Conservation (phyloP, 2,113 vertebrate genomes). For the Scortum barcoo region DNA sequence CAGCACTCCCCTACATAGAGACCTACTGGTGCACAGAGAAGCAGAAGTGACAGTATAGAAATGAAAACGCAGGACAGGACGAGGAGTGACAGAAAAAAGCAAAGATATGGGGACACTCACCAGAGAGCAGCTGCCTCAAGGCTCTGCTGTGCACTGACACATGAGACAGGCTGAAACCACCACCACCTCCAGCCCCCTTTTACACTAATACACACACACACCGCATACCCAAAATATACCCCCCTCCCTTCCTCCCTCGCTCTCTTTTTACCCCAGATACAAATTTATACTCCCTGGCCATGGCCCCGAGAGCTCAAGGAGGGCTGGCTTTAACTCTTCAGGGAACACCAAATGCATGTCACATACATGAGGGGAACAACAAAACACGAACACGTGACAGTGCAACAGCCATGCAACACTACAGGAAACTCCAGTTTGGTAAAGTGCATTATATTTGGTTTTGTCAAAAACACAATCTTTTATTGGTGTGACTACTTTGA, state of each 20-base stretch:
- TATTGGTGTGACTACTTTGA: not conserved
- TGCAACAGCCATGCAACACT: not conserved
- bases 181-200: constrained; percentile 32
- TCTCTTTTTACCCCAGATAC: constrained; percentile 69
- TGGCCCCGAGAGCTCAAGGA: constrained; percentile 11
- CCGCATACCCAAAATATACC: constrained; percentile 74
- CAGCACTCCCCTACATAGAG: constrained; percentile 24
- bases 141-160: constrained; percentile 72
- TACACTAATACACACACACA: constrained; percentile 14
- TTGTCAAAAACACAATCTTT: not conserved
- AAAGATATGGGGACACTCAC: constrained; percentile 75
- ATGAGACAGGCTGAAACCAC: constrained; percentile 64
- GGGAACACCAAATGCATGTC: not conserved
- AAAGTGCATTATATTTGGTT: not conserved
- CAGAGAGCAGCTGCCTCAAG: constrained; percentile 78
- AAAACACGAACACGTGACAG: not conserved
- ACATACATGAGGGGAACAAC: not conserved
- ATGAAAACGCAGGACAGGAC: constrained; percentile 27
- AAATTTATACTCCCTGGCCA: constrained; percentile 46
- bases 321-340: not conserved
- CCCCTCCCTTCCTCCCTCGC: constrained; percentile 32
- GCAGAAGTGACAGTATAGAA: constrained; percentile 21
- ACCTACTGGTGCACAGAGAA: not conserved
- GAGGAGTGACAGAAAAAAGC: constrained; percentile 30
- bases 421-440: not conserved